These are phyloP conservation scores for Helicolenus hilgendorfi DNA, from an alignment of 2,797 vertebrate species.

Conservation along the genomic window DNA sequence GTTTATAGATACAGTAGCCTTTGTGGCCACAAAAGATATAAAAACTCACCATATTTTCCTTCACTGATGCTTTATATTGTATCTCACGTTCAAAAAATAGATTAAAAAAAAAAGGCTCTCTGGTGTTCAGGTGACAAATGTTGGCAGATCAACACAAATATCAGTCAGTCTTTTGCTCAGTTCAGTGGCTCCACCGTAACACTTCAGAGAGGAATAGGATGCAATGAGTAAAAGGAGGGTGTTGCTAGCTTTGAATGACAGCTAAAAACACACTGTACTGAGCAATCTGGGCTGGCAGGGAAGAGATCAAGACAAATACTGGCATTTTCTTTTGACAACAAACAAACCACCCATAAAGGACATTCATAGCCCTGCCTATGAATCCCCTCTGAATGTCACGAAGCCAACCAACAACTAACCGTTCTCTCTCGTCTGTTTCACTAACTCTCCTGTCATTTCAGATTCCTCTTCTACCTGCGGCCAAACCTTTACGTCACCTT, in stretches of 20 bases:
- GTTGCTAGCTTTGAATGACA: conserved; percentile 24
- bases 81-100: not conserved
- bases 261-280: not conserved
- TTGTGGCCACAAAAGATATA: not conserved
- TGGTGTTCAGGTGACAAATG: not conserved
- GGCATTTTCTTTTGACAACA: conserved; percentile 14
- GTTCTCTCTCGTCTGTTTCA: not conserved
- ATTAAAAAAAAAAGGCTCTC: not conserved
- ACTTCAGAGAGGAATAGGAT: not conserved
- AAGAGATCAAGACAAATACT: conserved; percentile 7
- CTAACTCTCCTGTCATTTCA: not conserved
- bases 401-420: not conserved
- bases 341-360: conserved; percentile 14
- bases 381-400: not conserved
- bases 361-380: not conserved
- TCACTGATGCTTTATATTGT: not conserved
- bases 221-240: not conserved
- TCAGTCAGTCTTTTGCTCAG: not conserved
- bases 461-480: not conserved
- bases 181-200: not conserved
- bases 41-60: not conserved
- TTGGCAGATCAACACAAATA: not conserved
- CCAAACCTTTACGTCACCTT: too few relatives aligned
- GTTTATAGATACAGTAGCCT: not conserved
- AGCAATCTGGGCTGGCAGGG: not conserved